Base-by-base conservation (phyloP, 2,797 vertebrate species). In the Vultur gryphus region DNA sequence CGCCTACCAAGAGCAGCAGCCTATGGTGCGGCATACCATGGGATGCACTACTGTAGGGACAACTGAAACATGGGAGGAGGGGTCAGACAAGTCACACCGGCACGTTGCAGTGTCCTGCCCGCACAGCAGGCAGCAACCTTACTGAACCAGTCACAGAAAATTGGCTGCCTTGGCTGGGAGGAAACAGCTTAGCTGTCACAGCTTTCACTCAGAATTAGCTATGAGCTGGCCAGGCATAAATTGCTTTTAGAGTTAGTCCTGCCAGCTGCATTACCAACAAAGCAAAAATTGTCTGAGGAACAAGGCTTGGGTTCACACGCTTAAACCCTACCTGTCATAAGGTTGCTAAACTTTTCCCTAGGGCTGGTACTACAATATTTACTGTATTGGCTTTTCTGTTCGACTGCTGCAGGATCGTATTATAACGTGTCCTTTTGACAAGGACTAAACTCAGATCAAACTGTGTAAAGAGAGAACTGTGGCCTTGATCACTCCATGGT, bases 131-230 rank as follows among this genome's bases (percentile, higher is more conserved):
- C 94, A 92, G 77, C 55, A 55, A 58, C 93, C 87, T 88, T 29
- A 73, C 83, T 66, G 58, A 95, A 59, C 71, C 2, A 11, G 55
- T 61, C 24, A 14, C 0, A 28, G 80, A 83, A 95, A 94, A 93
- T 26, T 79, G 86, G n/a, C 82, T 89, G 71, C 86, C 54, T 95
- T 72, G 89, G 78, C 91, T 15, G 9, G 92, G 76, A 88, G 79
- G 79, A 95, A 96, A 76, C 76, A 91, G 69, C 84, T 86, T 92
- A 93, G 91, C 89, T 94, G 83, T 80, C 90, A 80, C 59, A 92
- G 86, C 95, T 89, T 91, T 88, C 92, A 96, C 93, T 90, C 84
- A 93, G 89, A 67, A 84, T 97, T 96, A 87, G 93, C 89, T 94
- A 66, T 75, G 91, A 94, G 87, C 87, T 96, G 87, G 76, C 82